phyloP scores from a whole-genome alignment of 2,113 vertebrate genomes.

The Nansenia antarctica region DNA sequence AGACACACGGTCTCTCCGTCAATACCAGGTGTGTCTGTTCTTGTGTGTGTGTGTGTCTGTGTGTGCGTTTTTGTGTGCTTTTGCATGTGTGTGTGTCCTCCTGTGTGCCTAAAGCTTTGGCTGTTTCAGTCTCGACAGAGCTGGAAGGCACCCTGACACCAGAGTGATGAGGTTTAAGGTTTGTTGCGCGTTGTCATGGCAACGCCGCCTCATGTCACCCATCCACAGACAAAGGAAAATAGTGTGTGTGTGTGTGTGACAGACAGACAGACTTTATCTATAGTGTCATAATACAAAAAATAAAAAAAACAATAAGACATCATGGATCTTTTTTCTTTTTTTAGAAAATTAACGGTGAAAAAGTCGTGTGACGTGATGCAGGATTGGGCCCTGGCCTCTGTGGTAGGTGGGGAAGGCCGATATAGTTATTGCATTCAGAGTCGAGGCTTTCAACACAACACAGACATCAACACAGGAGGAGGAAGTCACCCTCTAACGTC shows the following conservation, averaged over 20 bases:
- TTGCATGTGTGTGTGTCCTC: neutral
- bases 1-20: too few species aligned
- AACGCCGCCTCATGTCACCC: constrained; percentile 10
- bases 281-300: constrained; percentile 25
- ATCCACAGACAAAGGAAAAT: constrained; percentile 24
- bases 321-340: too few species aligned
- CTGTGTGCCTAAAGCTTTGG: neutral
- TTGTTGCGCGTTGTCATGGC: constrained; percentile 47
- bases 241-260: too few species aligned
- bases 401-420: constrained; percentile 25
- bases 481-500: too few species aligned
- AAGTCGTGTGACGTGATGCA: constrained; percentile 48
- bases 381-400: constrained; percentile 36
- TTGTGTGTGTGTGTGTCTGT: too few species aligned
- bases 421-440: constrained; percentile 51
- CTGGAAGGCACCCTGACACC: constrained; percentile 37
- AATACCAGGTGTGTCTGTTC: neutral
- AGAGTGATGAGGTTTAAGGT: constrained; percentile 35
- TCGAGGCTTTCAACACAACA: constrained; percentile 49
- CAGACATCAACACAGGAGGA: neutral
- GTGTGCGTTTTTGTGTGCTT: too few species aligned
- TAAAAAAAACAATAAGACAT: constrained; percentile 44
- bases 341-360: constrained; percentile 54
- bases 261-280: constrained; percentile 31
- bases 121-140: neutral